Conservation (phyloP, 2,113 vertebrate species). For the Gavia stellata region DNA sequence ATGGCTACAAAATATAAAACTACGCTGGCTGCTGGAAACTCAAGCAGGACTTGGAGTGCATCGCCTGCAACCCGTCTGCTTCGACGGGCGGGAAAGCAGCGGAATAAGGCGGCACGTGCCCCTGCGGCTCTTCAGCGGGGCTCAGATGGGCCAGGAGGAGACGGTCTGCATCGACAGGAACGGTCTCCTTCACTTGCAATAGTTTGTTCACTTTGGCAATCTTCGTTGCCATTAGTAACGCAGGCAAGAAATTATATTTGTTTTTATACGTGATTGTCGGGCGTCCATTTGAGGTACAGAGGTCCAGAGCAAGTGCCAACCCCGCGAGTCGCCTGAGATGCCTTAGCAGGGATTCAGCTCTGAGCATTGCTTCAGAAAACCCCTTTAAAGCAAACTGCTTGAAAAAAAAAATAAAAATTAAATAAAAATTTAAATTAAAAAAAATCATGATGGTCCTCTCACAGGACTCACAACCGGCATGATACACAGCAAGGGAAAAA, state of each 20-base stretch:
- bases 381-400: background rate
- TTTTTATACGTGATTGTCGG: background rate
- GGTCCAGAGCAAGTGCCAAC: background rate
- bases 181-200: background rate
- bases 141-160: background rate
- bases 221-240: conserved; percentile 31
- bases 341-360: background rate
- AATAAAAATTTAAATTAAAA: background rate
- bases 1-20: background rate
- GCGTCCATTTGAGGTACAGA: background rate
- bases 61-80: background rate
- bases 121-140: fast-evolving
- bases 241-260: conserved; percentile 1
- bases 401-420: background rate
- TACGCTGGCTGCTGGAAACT: background rate
- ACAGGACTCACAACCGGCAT: fast-evolving
- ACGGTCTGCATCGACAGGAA: background rate
- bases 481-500: background rate
- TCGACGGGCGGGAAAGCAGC: background rate
- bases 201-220: conserved; percentile 28
- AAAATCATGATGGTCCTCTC: fast-evolving
- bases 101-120: background rate
- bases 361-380: background rate
- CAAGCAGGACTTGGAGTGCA: background rate
- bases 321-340: background rate